These are phyloP conservation scores for Phymanthus crucifer DNA, from an alignment of 92 coral and sea anemone genomes.

Conservation along the genomic window DNA sequence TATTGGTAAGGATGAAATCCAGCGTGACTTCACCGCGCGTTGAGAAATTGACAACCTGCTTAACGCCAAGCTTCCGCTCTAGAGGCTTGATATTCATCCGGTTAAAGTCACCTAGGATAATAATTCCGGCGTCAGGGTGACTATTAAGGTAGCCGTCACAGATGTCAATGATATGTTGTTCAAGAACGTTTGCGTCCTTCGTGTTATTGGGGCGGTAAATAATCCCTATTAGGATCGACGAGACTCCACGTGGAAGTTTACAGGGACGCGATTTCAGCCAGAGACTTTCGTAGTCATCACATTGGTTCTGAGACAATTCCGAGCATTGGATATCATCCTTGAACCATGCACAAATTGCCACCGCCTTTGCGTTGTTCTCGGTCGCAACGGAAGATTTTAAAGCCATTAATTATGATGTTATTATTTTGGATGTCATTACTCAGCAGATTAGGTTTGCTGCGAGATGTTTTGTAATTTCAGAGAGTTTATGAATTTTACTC, in stretches of 20 bases:
- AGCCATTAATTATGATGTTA: no score
- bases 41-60: constrained; percentile 21
- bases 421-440: no score
- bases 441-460: not conserved
- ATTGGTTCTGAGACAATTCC: constrained; percentile 22
- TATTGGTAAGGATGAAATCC: constrained; percentile 22
- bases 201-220: constrained; percentile 38
- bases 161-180: constrained; percentile 34
- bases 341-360: constrained; percentile 37
- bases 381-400: constrained; percentile 31
- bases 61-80: constrained; percentile 18
- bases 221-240: constrained; percentile 25
- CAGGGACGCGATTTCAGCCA: constrained; percentile 44
- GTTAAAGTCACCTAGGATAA: constrained; percentile 41
- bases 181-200: constrained; percentile 38
- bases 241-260: constrained; percentile 31
- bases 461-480: constrained; percentile 27
- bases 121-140: constrained; percentile 40
- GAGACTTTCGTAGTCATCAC: constrained; percentile 44
- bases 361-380: constrained; percentile 32
- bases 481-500: constrained; percentile 12
- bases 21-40: constrained; percentile 20
- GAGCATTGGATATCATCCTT: constrained; percentile 27
- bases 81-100: constrained; percentile 31
- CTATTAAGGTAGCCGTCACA: constrained; percentile 27